A percentile compares a stretch with the other conserved stretches of the same genome.
phyloP scores from a whole-genome alignment of 2,113 vertebrate genomes.

The Apistogramma diplotaenia region DNA sequence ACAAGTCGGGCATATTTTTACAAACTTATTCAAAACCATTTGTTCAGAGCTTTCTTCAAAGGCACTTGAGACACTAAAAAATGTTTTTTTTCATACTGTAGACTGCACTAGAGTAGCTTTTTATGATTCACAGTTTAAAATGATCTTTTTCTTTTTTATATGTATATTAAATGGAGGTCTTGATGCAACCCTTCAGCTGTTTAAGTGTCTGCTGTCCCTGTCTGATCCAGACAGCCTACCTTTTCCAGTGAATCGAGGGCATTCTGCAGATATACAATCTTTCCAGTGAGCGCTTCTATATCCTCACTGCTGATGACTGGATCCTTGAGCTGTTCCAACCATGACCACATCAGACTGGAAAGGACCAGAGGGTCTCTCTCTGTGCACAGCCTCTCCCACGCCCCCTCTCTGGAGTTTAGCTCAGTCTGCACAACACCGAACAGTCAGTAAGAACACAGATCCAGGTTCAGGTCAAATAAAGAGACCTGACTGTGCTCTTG shows the following conservation, averaged over 20 bases:
- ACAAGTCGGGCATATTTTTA: neutral
- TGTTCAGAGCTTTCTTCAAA: neutral
- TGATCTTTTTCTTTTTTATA: neutral
- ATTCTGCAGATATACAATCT: slow-evolving; percentile 69
- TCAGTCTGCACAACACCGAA: slow-evolving; percentile 78
- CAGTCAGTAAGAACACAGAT: neutral
- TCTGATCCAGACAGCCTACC: slow-evolving; percentile 66
- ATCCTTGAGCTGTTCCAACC: slow-evolving; percentile 95
- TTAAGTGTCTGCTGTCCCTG: neutral
- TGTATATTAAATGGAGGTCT: neutral
- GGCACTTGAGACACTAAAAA: neutral
- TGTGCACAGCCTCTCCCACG: slow-evolving; percentile 89
- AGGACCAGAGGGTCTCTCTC: slow-evolving; percentile 90
- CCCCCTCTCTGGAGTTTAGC: slow-evolving; percentile 88
- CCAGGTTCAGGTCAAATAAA: neutral
- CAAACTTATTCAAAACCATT: neutral
- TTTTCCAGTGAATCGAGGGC: slow-evolving; percentile 85
- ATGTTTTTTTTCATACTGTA: neutral
- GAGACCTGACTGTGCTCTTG: neutral
- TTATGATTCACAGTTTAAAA: neutral
- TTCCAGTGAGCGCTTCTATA: slow-evolving; percentile 76
- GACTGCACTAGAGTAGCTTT: neutral
- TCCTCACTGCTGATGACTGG: slow-evolving; percentile 85
- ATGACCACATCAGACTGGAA: slow-evolving; percentile 93
- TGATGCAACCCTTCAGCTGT: neutral